phyloP scores from a whole-genome alignment of 92 coral and sea anemone genomes.

The Parazoanthus darwini region DNA sequence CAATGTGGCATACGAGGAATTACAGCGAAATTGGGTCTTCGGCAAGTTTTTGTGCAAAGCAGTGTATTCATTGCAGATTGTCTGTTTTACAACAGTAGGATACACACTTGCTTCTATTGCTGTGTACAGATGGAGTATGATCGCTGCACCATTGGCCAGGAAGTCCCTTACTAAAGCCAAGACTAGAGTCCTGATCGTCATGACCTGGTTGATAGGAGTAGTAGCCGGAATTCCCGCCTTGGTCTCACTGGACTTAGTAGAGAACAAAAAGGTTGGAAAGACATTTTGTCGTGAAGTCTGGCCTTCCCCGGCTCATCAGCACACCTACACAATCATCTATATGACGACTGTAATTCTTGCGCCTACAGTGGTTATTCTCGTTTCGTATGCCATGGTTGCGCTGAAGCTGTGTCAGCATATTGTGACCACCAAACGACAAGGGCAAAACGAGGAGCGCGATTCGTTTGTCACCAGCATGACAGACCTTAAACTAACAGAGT shows the following conservation, averaged over 20 bases:
- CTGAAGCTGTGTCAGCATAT: slow-evolving; percentile 21
- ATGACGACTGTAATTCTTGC: slow-evolving; percentile 23
- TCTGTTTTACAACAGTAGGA: slow-evolving; percentile 34
- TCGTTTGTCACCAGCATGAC: slow-evolving; percentile 28
- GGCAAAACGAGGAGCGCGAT: not conserved
- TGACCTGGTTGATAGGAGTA: slow-evolving; percentile 27
- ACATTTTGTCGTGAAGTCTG: slow-evolving; percentile 19
- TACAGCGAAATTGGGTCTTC: slow-evolving; percentile 26
- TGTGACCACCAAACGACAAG: not conserved
- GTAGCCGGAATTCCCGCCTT: slow-evolving; percentile 22
- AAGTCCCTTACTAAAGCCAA: slow-evolving; percentile 13
- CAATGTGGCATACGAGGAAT: slow-evolving; percentile 28
- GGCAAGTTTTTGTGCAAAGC: slow-evolving; percentile 30
- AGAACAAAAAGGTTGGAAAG: not conserved
- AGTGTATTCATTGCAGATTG: slow-evolving; percentile 5
- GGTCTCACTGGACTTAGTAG: not conserved
- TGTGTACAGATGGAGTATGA: slow-evolving; percentile 34
- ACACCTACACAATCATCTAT: slow-evolving; percentile 25
- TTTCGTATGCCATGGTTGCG: slow-evolving; percentile 7
- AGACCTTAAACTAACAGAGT: slow-evolving; percentile 25
- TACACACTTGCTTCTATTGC: slow-evolving; percentile 41
- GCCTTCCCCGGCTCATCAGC: not conserved
- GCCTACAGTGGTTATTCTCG: slow-evolving; percentile 29
- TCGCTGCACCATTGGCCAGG: slow-evolving; percentile 19
- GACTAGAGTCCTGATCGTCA: not conserved